phyloP scores from a whole-genome alignment of 1,140 invertebrate genomes.

The Danaus melanippus region DNA sequence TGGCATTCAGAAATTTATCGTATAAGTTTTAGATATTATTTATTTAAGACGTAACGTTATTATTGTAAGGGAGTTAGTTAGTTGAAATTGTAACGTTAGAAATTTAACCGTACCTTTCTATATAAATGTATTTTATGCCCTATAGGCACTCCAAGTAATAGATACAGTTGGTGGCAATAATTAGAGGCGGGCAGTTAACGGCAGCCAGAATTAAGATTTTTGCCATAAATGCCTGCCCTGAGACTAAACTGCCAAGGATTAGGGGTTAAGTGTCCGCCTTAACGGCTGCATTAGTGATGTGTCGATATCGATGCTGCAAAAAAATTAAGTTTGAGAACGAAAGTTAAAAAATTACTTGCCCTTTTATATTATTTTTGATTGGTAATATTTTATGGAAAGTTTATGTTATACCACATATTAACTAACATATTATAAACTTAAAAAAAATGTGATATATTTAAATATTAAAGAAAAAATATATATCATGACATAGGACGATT shows the following conservation, averaged over 20 bases:
- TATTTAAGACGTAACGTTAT: neutral
- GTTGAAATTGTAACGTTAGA: neutral
- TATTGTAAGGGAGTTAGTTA: conserved; percentile 1
- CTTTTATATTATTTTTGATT: no score
- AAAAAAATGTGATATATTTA: no score
- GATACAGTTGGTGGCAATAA: conserved; percentile 61
- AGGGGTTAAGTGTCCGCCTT: conserved; percentile 69
- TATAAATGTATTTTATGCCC: neutral
- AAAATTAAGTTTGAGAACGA: neutral
- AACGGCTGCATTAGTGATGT: conserved; percentile 57
- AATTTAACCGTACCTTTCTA: neutral
- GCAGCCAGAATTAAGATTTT: conserved; percentile 69
- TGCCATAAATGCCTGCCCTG: conserved; percentile 60
- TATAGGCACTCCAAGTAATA: conserved; percentile 43
- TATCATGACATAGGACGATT: no score
- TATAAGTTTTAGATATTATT: conserved; percentile 5
- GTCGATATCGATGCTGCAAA: conserved; percentile 18
- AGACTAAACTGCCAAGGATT: conserved; percentile 62
- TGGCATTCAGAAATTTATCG: neutral
- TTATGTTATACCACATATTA: no score
- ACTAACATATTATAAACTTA: no score
- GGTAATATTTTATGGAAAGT: no score
- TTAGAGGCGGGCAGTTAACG: conserved; percentile 67
- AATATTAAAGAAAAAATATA: no score
- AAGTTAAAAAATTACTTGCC: no score